Conservation (phyloP, 2,888 invertebrate genomes). For the Escarpia spicata region DNA sequence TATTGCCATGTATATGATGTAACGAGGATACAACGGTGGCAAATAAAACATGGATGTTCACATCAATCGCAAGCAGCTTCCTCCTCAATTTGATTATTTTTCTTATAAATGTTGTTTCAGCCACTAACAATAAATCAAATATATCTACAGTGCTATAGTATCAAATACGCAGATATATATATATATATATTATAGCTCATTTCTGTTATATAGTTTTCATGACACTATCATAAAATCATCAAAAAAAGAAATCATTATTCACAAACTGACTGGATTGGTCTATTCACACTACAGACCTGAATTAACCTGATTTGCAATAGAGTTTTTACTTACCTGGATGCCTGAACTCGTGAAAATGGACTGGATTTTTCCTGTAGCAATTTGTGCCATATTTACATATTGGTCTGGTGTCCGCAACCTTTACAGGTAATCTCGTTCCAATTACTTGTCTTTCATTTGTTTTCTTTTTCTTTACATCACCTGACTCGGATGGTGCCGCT, state of each 20-base stretch:
- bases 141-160: not conserved
- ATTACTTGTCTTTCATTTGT: not conserved
- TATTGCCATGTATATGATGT: not conserved
- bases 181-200: not conserved
- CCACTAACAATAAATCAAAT: too few relatives aligned
- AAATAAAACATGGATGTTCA: too few relatives aligned
- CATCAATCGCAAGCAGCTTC: too few relatives aligned
- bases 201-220: not conserved
- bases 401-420: slow-evolving; percentile 12
- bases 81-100: too few relatives aligned
- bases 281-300: too few relatives aligned
- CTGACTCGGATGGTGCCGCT: not conserved
- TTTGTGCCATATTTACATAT: slow-evolving; percentile 38
- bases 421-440: not conserved
- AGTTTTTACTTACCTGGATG: slow-evolving; percentile 25
- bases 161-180: not conserved
- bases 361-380: slow-evolving; percentile 39
- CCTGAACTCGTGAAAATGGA: slow-evolving; percentile 36
- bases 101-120: too few relatives aligned
- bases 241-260: too few relatives aligned
- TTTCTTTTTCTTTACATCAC: not conserved
- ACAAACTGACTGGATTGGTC: too few relatives aligned
- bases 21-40: not conserved
- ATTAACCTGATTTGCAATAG: not conserved
- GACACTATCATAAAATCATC: too few relatives aligned